A percentile compares a stretch with the other conserved stretches of the same genome.
Evolutionary conservation across 2,888 invertebrate genomes (phyloP).

Genomic region (Epsilonema sp.): DNA sequence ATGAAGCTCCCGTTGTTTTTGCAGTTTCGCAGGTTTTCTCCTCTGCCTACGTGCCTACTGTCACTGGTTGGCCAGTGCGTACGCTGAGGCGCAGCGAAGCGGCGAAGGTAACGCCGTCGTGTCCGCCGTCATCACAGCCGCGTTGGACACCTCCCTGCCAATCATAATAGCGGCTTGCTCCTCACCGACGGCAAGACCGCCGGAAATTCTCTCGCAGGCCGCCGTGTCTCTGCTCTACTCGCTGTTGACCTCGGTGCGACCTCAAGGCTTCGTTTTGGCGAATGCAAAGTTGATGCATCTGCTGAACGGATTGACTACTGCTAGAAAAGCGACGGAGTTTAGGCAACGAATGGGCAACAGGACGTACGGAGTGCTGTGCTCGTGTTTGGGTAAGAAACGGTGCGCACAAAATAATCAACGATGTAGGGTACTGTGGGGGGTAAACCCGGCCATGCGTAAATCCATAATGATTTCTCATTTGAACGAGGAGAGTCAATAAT

Average conservation of each 20-base stretch:
- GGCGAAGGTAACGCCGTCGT: constrained; percentile 1
- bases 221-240: not conserved
- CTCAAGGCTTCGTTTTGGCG: not conserved
- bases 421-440: no score
- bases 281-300: not conserved
- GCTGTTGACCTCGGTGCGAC: not conserved
- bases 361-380: no score
- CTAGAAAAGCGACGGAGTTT: no score
- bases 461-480: no score
- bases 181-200: no score
- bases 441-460: no score
- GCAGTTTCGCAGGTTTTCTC: not conserved
- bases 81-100: constrained; percentile 6
- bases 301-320: no score
- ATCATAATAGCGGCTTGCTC: no score
- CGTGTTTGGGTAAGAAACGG: no score
- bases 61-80: constrained; percentile 4
- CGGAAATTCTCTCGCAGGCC: not conserved
- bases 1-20: not conserved
- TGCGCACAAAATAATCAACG: no score
- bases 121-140: constrained; percentile 2
- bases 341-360: no score
- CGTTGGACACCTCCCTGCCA: not conserved
- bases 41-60: not conserved
- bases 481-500: no score